Base-by-base conservation (phyloP, 2,797 vertebrate species). In the Clarias laeviceps region DNA sequence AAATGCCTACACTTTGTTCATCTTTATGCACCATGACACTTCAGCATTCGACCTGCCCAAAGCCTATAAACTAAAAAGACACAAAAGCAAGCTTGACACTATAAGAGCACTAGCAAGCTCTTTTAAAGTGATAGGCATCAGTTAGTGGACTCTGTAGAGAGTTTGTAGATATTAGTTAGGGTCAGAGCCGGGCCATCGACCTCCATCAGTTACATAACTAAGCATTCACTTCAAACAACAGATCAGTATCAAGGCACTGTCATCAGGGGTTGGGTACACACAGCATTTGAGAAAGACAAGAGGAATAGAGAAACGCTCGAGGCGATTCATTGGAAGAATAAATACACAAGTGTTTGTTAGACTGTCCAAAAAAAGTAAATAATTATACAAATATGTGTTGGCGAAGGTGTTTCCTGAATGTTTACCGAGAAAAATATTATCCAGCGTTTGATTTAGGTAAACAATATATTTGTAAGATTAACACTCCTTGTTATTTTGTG, bases 131-230 rank as follows among this genome's bases (percentile, higher is more conserved):
- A 88, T 82, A 65, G 65, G 77, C 64, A 84, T 86, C 79, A 57
- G 78, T 64, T 40, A 22, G 57, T 79, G 74, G 59, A 62, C 54
- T 76, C 54, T 82, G 76, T 40, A 64, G 32, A 74, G 72, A 73
- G 72, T 79, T 73, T 82, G 29, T 73, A 61, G 76, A 81, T 65
- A 86, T 82, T 62, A 62, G 68, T 37, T n/a, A 34, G 88, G 91
- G 91, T 93, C 92, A 93, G 86, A 86, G 40, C 61, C 72, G 84
- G 91, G 91, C 70, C 91, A 92, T 93, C 92, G 84, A 78, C 72
- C 68, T 86, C 64, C 80, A 91, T 93, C 91, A 89, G 91, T 93
- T 94, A 86, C 88, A 91, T 92, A 93, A 94, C 90, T 89, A 88
- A 88, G 88, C 89, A 88, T 89, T 88, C 84, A 64, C 87, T 87